Conservation (phyloP, 1,140 invertebrate genomes). For the Pachypsylla venusta region DNA sequence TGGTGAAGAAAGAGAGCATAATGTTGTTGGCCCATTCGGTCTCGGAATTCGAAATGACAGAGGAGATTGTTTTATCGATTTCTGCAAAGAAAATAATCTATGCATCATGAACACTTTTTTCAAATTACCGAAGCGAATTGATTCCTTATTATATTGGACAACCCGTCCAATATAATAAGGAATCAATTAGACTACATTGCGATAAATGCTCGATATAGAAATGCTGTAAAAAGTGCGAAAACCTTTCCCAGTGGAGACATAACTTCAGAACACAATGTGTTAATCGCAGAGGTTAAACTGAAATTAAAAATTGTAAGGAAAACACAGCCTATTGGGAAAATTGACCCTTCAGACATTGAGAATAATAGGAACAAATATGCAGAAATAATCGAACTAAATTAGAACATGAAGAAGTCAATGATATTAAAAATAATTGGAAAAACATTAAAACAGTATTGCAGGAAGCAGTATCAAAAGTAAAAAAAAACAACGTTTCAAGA, state of each 20-base stretch:
- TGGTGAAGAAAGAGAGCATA: slow-evolving; percentile 16
- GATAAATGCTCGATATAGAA: slow-evolving; percentile 25
- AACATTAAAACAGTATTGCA: slow-evolving; percentile 10
- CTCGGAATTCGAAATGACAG: slow-evolving; percentile 25
- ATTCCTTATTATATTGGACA: slow-evolving; percentile 29
- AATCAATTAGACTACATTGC: slow-evolving; percentile 30
- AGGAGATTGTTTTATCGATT: slow-evolving; percentile 26
- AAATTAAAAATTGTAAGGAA: slow-evolving; percentile 9
- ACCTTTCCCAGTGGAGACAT: slow-evolving; percentile 21
- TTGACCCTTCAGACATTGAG: background rate
- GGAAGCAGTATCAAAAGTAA: background rate
- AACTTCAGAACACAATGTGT: slow-evolving; percentile 27
- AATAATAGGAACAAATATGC: background rate
- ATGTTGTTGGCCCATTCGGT: slow-evolving; percentile 19
- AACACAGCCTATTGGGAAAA: background rate
- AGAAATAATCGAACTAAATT: background rate
- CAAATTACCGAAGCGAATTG: slow-evolving; percentile 23
- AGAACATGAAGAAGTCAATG: slow-evolving; percentile 8
- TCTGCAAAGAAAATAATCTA: slow-evolving; percentile 27
- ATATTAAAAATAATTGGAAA: background rate
- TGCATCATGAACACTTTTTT: slow-evolving; percentile 26
- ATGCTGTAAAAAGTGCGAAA: slow-evolving; percentile 24
- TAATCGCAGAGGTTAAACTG: slow-evolving; percentile 18
- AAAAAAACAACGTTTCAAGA: too few species aligned
- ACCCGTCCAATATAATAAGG: slow-evolving; percentile 24